Evolutionary conservation across 2,888 invertebrate species (phyloP).

Genomic region (Caenorhabditis wallacei): DNA sequence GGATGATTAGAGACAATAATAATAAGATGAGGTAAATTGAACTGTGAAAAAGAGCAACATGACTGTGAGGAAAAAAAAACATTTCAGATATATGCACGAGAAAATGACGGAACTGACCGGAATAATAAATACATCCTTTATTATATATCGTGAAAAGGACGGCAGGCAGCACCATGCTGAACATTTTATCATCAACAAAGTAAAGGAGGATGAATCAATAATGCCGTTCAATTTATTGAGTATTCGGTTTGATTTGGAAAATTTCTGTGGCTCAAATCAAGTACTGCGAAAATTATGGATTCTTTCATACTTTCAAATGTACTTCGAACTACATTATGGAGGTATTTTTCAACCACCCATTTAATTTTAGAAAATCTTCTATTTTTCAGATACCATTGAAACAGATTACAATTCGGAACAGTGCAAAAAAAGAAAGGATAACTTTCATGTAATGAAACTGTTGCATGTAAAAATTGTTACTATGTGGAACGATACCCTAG

Average conservation of each 20-base stretch:
- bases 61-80: background rate
- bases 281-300: slow-evolving; percentile 12
- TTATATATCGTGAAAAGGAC: background rate
- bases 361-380: no score
- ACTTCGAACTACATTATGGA: background rate
- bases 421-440: background rate
- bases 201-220: background rate
- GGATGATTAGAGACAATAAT: background rate
- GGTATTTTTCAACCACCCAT: no score
- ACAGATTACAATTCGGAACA: background rate
- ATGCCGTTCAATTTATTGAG: background rate
- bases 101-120: no score
- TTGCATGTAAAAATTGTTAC: background rate
- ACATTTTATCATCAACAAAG: background rate
- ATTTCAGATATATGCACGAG: background rate
- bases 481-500: background rate
- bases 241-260: background rate
- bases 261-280: background rate
- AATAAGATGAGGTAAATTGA: background rate
- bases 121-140: no score
- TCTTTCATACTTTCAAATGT: slow-evolving; percentile 2
- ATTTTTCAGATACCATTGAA: no score
- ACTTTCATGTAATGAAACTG: background rate
- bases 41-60: background rate
- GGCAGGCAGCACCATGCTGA: background rate